phyloP scores from a whole-genome alignment of 1,140 invertebrate species.

The Drosophila ohnishii region DNA sequence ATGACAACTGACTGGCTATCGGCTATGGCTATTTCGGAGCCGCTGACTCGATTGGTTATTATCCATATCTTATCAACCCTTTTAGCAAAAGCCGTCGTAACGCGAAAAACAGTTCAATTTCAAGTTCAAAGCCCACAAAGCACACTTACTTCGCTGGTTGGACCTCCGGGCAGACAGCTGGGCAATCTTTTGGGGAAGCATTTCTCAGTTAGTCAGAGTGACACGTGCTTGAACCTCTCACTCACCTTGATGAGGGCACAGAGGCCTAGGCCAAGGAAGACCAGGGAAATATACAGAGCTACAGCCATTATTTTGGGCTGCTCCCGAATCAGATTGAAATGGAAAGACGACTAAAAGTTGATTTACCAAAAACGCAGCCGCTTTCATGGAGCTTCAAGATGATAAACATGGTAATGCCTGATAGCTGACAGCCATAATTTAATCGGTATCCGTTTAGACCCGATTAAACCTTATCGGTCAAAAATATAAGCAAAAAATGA shows the following conservation, averaged over 20 bases:
- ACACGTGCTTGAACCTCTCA: background rate
- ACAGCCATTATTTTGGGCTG: constrained; percentile 23
- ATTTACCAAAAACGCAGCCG: background rate
- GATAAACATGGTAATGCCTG: constrained; percentile 14
- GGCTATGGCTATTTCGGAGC: constrained; percentile 17
- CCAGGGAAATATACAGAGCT: constrained; percentile 21
- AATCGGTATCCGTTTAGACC: background rate
- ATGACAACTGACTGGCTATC: constrained; percentile 30
- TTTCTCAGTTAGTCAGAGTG: background rate
- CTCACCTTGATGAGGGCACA: constrained; percentile 47
- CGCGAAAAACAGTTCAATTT: constrained; percentile 2
- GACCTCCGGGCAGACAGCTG: background rate
- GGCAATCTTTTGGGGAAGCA: constrained; percentile 19
- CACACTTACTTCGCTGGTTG: constrained; percentile 12
- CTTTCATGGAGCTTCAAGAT: background rate
- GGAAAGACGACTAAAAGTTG: constrained; percentile 18
- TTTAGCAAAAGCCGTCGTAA: constrained; percentile 7
- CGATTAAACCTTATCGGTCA: constrained; percentile 39
- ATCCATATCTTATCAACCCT: constrained; percentile 38
- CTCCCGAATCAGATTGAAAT: background rate
- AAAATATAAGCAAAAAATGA: constrained; percentile 3
- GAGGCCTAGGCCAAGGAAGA: constrained; percentile 21
- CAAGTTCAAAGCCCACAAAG: background rate
- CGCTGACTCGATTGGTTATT: constrained; percentile 24
- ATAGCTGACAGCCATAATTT: background rate